Evolutionary conservation across 2,113 vertebrate species (phyloP).

Genomic region (Muscicapa adusta): DNA sequence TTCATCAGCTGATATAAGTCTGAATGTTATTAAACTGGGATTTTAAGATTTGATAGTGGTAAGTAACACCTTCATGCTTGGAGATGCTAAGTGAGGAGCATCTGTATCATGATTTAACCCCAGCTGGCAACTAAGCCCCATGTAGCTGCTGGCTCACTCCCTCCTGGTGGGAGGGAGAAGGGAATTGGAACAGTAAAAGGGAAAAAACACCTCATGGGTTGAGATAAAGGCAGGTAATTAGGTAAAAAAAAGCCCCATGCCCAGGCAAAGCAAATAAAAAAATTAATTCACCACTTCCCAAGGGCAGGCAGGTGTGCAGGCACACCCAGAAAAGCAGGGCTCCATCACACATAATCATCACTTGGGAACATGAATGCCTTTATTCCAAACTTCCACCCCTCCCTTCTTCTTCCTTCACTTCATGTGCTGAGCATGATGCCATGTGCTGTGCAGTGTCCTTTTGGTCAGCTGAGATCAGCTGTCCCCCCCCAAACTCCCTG

Average conservation of each 20-base stretch:
- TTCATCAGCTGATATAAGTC: neutral
- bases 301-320: neutral
- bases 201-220: neutral
- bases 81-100: neutral
- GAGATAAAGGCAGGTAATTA: neutral
- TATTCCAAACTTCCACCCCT: neutral
- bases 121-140: neutral
- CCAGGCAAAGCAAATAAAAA: neutral
- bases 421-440: neutral
- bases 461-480: neutral
- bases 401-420: neutral
- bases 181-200: neutral
- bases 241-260: neutral
- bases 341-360: fast-evolving
- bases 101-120: neutral
- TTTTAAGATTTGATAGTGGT: neutral
- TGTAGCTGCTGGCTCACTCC: neutral
- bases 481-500: neutral
- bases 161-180: neutral
- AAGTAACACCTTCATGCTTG: neutral
- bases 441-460: neutral
- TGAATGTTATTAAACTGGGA: neutral
- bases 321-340: neutral
- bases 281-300: neutral
- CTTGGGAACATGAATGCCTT: neutral